A percentile compares a stretch with the other conserved stretches of the same genome.
phyloP scores from a whole-genome alignment of 2,888 invertebrate species.

The Lithophane leautieri region DNA sequence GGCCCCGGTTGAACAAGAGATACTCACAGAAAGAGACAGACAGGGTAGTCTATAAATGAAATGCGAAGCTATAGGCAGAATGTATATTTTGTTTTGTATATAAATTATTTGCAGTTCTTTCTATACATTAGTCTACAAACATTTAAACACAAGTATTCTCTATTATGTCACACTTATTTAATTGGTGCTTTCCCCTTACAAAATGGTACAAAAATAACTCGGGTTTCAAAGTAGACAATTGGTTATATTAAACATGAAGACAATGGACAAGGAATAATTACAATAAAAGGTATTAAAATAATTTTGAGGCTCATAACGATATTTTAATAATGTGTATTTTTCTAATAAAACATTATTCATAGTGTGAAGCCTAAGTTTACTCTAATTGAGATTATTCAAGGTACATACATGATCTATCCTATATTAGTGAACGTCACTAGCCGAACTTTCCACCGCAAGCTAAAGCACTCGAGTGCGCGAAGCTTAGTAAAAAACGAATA shows the following conservation, averaged over 20 bases:
- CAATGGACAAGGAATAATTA: slow-evolving; percentile 63
- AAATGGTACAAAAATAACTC: slow-evolving; percentile 83
- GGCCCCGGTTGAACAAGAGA: background rate
- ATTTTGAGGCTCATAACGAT: slow-evolving; percentile 70
- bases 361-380: slow-evolving; percentile 67
- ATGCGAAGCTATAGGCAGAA: slow-evolving; percentile 81
- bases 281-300: slow-evolving; percentile 52
- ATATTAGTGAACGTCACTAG: slow-evolving; percentile 82
- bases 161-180: slow-evolving; percentile 88
- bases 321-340: slow-evolving; percentile 51
- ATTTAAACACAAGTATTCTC: slow-evolving; percentile 77
- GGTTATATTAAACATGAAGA: slow-evolving; percentile 58
- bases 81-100: slow-evolving; percentile 88
- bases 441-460: slow-evolving; percentile 71
- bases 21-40: too few relatives aligned
- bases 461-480: slow-evolving; percentile 34
- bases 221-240: slow-evolving; percentile 70
- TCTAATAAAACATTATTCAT: slow-evolving; percentile 61
- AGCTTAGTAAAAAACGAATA: slow-evolving; percentile 13
- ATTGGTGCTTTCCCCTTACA: slow-evolving; percentile 81
- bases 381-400: slow-evolving; percentile 88
- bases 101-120: slow-evolving; percentile 89
- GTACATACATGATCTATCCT: slow-evolving; percentile 78
- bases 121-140: slow-evolving; percentile 84
- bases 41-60: slow-evolving; percentile 65